Evolutionary conservation across 2,888 invertebrate species (phyloP).

Genomic region (Trachelus iudaicus): DNA sequence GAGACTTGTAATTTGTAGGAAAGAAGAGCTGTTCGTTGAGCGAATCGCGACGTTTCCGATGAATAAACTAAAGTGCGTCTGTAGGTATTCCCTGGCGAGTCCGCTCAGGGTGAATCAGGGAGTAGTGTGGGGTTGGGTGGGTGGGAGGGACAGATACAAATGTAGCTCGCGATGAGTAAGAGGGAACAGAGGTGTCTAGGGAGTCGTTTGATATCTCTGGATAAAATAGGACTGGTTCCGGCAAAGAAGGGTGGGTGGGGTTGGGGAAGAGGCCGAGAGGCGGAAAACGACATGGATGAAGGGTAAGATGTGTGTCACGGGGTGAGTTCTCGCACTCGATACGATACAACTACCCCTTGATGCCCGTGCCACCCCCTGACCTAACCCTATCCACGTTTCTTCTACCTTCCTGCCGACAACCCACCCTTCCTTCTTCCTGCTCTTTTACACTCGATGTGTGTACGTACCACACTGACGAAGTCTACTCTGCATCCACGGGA

Average conservation of each 20-base stretch:
- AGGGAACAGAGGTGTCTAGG: conserved; percentile 46
- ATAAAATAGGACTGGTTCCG: conserved; percentile 37
- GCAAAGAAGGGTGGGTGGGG: not conserved
- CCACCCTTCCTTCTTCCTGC: not conserved
- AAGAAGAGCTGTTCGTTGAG: no score
- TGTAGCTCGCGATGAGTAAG: conserved; percentile 47
- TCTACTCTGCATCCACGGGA: not conserved
- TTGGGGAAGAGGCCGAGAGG: not conserved
- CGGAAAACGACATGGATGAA: not conserved
- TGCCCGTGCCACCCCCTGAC: no score
- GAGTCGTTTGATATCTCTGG: conserved; percentile 53
- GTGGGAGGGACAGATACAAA: conserved; percentile 47
- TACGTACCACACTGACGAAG: no score
- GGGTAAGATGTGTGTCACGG: conserved; percentile 19
- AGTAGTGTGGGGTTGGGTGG: conserved; percentile 26
- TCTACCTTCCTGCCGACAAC: not conserved
- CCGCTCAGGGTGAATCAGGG: conserved; percentile 33
- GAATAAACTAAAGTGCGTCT: conserved; percentile 34
- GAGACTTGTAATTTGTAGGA: no score
- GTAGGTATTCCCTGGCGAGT: conserved; percentile 26
- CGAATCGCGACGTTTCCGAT: conserved; percentile 24
- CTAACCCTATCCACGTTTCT: not conserved
- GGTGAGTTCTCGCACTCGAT: conserved; percentile 21
- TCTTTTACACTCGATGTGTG: not conserved
- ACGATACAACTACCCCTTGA: conserved; percentile 4